Conservation (phyloP, 1,140 invertebrate genomes). For the Odontomachus brunneus region DNA sequence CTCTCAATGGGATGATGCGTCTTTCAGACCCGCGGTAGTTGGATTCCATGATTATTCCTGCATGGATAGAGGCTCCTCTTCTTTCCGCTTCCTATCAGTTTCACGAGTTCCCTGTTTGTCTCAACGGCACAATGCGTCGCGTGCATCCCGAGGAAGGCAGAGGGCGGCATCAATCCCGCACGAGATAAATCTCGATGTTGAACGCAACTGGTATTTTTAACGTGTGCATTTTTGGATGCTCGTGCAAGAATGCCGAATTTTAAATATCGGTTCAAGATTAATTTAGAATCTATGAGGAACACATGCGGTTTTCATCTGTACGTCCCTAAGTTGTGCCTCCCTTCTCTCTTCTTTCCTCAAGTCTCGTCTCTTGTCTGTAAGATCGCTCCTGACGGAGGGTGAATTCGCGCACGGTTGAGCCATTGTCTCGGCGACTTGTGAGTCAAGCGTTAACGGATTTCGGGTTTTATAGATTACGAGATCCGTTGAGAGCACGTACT, state of each 20-base stretch:
- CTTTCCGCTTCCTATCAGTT: slow-evolving; percentile 67
- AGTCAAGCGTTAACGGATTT: slow-evolving; percentile 83
- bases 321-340: slow-evolving; percentile 1
- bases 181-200: neutral
- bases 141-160: neutral
- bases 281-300: slow-evolving; percentile 35
- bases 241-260: neutral
- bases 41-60: slow-evolving; percentile 81
- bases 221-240: neutral
- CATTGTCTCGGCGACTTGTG: slow-evolving; percentile 79
- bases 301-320: slow-evolving; percentile 69
- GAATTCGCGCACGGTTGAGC: slow-evolving; percentile 51
- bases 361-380: slow-evolving; percentile 42
- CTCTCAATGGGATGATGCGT: slow-evolving; percentile 84
- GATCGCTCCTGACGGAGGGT: slow-evolving; percentile 68
- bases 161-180: neutral
- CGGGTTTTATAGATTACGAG: slow-evolving; percentile 80
- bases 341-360: slow-evolving; percentile 40
- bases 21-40: slow-evolving; percentile 76
- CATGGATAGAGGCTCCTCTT: slow-evolving; percentile 61
- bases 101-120: slow-evolving; percentile 63
- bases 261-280: neutral
- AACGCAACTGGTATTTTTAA: neutral
- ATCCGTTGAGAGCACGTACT: slow-evolving; percentile 74
- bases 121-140: slow-evolving; percentile 45